phyloP scores from a whole-genome alignment of 2,888 invertebrate species.

The Boloria selene region DNA sequence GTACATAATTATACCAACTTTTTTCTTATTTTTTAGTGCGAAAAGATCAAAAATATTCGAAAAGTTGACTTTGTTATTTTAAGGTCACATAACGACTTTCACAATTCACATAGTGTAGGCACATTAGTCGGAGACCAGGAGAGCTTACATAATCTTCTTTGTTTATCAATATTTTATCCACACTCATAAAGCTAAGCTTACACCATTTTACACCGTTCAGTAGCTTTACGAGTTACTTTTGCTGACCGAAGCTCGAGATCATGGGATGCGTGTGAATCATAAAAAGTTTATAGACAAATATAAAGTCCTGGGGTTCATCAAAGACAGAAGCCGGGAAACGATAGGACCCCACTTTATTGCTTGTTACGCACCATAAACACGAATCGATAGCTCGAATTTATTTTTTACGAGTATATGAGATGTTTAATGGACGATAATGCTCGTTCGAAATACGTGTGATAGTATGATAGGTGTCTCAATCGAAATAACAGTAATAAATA shows the following conservation, averaged over 20 bases:
- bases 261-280: constrained; percentile 64
- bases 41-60: too few relatives aligned
- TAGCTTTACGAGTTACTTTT: constrained; percentile 75
- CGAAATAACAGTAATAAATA: too few relatives aligned
- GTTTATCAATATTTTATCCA: constrained; percentile 8
- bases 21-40: too few relatives aligned
- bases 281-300: constrained; percentile 72
- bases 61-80: too few relatives aligned
- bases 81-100: too few relatives aligned
- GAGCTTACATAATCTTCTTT: neutral
- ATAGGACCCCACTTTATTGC: constrained; percentile 78
- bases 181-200: constrained; percentile 20
- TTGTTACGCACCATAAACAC: constrained; percentile 79
- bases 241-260: constrained; percentile 67
- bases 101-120: too few relatives aligned
- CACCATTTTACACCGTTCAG: constrained; percentile 64
- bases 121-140: neutral
- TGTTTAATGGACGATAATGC: constrained; percentile 57
- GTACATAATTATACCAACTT: too few relatives aligned
- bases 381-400: constrained; percentile 65
- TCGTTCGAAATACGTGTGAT: constrained; percentile 33
- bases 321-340: constrained; percentile 67
- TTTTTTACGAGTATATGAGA: constrained; percentile 60
- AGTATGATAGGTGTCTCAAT: neutral
- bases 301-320: constrained; percentile 76